Evolutionary conservation across 2,113 vertebrate species (phyloP).

Genomic region (Heloderma charlesbogerti): DNA sequence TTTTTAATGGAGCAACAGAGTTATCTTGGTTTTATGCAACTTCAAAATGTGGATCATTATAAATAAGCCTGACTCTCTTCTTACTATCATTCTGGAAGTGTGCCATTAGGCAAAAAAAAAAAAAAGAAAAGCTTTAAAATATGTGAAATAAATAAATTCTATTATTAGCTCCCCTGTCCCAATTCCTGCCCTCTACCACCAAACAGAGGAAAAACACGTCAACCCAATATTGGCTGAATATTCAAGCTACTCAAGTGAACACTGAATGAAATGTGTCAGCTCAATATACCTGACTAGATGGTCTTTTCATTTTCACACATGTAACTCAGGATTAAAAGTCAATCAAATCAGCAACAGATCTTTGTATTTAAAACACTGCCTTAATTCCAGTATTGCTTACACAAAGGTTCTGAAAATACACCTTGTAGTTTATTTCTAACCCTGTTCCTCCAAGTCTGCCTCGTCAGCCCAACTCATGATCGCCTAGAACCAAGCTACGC

Average conservation of each 20-base stretch:
- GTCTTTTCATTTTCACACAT: conserved; percentile 75
- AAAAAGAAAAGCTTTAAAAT: too few relatives aligned
- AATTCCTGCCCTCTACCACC: not conserved
- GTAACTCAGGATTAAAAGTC: conserved; percentile 75
- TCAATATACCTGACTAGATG: conserved; percentile 64
- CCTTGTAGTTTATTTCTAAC: conserved; percentile 72
- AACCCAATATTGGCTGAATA: not conserved
- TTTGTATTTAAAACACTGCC: conserved; percentile 73
- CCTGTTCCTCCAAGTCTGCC: not conserved
- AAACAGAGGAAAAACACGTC: conserved; percentile 64
- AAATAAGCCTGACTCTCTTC: not conserved
- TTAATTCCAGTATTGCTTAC: conserved; percentile 80
- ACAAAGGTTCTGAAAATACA: conserved; percentile 77
- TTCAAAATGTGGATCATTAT: not conserved
- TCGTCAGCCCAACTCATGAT: not conserved
- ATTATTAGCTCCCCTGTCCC: not conserved
- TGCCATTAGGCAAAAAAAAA: not conserved
- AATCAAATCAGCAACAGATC: conserved; percentile 76
- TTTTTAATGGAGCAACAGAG: not conserved
- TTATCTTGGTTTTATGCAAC: not conserved
- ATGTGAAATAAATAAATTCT: not conserved
- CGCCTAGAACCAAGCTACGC: not conserved
- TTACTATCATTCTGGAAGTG: not conserved
- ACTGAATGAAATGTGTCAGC: not conserved
- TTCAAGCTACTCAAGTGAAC: not conserved